These are phyloP conservation scores for Brenthis ino DNA, from an alignment of 2,888 invertebrate species.

Conservation along the genomic window DNA sequence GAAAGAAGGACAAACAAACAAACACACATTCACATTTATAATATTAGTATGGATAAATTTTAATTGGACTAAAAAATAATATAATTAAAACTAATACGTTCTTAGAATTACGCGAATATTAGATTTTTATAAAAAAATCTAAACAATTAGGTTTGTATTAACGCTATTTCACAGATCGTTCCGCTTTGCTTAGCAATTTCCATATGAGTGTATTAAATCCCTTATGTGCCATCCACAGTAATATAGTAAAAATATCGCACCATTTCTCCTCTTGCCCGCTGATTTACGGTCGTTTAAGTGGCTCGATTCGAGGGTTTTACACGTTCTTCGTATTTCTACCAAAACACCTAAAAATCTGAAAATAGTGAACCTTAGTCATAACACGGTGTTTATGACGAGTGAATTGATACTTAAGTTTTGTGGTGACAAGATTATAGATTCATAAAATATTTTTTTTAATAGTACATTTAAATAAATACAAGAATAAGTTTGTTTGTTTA, in stretches of 20 bases:
- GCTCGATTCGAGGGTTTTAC: constrained; percentile 43
- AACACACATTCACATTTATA: no score
- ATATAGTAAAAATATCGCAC: constrained; percentile 49
- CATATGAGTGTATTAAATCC: constrained; percentile 51
- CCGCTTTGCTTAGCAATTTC: constrained; percentile 40
- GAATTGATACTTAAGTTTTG: no score
- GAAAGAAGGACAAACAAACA: no score
- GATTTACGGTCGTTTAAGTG: constrained; percentile 46
- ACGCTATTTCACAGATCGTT: constrained; percentile 33
- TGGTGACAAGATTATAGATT: no score
- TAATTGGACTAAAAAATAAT: no score
- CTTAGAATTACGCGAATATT: no score
- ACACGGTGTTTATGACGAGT: neutral
- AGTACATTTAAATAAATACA: no score
- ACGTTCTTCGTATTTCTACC: constrained; percentile 30
- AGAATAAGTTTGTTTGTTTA: no score
- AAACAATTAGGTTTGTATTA: constrained; percentile 30
- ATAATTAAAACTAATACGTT: no score
- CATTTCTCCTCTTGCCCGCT: constrained; percentile 41
- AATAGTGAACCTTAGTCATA: constrained; percentile 3
- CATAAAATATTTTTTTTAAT: no score
- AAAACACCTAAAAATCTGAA: constrained; percentile 25
- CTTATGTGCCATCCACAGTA: constrained; percentile 46
- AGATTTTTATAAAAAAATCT: neutral
- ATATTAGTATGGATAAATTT: no score